These are phyloP conservation scores for Thaumatotibia leucotreta DNA, from an alignment of 1,140 invertebrate species.

Conservation along the genomic window DNA sequence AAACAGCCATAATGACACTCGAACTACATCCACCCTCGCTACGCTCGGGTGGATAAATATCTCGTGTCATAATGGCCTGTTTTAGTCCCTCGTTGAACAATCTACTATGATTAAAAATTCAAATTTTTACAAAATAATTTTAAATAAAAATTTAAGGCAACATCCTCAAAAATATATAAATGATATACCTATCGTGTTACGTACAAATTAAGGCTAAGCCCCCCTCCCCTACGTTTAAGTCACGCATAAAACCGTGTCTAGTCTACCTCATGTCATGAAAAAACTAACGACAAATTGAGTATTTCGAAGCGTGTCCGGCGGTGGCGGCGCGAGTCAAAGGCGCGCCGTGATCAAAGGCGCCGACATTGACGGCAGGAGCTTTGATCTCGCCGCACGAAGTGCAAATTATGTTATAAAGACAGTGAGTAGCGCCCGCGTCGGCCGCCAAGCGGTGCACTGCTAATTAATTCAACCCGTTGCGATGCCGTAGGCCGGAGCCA, in stretches of 20 bases:
- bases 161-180: too few species aligned
- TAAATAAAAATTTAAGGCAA: too few species aligned
- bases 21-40: too few species aligned
- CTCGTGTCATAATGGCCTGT: too few species aligned
- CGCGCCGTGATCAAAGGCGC: conserved; percentile 66
- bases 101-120: too few species aligned
- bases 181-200: background rate
- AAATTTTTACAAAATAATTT: too few species aligned
- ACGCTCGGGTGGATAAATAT: too few species aligned
- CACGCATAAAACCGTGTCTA: conserved; percentile 5
- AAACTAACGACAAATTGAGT: conserved; percentile 68
- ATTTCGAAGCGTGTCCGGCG: conserved; percentile 66
- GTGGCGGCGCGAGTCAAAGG: conserved; percentile 71
- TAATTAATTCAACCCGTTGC: conserved; percentile 69
- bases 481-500: conserved; percentile 21
- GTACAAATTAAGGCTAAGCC: background rate
- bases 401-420: conserved; percentile 77
- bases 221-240: conserved; percentile 1
- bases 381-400: conserved; percentile 71
- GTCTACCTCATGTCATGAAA: conserved; percentile 34
- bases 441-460: conserved; percentile 46
- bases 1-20: too few species aligned
- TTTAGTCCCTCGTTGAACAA: too few species aligned
- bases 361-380: conserved; percentile 58
- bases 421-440: conserved; percentile 56